These are phyloP conservation scores for Todiramphus saurophagus DNA, from an alignment of 2,113 vertebrate genomes.

Conservation along the genomic window DNA sequence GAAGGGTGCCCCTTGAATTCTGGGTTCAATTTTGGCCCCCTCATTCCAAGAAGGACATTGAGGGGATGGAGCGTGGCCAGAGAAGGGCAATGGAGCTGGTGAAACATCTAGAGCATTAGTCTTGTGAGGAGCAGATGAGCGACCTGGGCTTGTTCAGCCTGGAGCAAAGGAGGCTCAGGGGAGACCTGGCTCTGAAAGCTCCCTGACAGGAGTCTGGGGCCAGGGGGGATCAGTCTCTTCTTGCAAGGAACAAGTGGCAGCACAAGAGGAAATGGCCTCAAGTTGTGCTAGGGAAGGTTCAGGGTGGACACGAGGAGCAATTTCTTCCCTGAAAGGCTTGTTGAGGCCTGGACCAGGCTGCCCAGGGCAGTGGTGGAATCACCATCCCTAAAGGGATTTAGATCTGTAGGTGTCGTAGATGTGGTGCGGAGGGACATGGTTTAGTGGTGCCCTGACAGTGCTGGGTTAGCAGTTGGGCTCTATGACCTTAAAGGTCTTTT, in stretches of 20 bases:
- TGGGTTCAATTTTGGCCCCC: neutral
- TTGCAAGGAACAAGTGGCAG: neutral
- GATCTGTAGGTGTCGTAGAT: neutral
- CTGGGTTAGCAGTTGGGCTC: fast-evolving
- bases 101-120: neutral
- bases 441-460: neutral
- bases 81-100: fast-evolving
- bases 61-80: neutral
- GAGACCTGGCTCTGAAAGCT: neutral
- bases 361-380: neutral
- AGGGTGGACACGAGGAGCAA: neutral
- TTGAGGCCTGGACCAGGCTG: neutral
- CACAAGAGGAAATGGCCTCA: neutral
- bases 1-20: too few relatives aligned
- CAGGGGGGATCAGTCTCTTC: fast-evolving
- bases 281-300: fast-evolving
- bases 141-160: too few relatives aligned
- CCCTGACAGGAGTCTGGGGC: neutral
- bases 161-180: too few relatives aligned
- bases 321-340: neutral
- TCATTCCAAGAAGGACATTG: neutral
- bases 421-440: neutral
- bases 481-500: neutral
- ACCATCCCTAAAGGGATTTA: neutral
- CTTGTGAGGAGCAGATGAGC: too few relatives aligned